Evolutionary conservation across 2,888 invertebrate genomes (phyloP), one percentile per base, ranked within the genome.

Genomic region (Andrena hattorfiana): DNA sequence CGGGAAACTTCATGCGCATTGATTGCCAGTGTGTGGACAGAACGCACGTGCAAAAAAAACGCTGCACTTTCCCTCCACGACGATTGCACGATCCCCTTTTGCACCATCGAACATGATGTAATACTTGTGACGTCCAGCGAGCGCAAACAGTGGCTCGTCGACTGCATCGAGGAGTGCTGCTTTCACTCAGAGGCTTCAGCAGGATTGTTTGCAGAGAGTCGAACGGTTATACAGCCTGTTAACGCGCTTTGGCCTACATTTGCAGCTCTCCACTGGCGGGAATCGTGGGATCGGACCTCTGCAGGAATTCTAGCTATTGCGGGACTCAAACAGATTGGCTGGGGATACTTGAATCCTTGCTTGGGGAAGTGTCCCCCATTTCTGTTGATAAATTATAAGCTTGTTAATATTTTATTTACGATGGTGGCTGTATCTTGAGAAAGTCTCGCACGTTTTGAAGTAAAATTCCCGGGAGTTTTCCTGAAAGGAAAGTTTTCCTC

Each of bases 11-110:
- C 7, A 16, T 56, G n/a, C 30, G 0, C n/a, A 51, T n/a, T 26
- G 54, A 13, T 42, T 64, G 60, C 23, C 13, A 49, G 28, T 13
- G 3, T n/a, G 8, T 13, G 35, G 49, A 23, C 48, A 20, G 59
- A 48, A 62, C 1, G 26, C 60, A 35, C 26, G 26, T 60, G 56
- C 23, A 23, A 30, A 16, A 42, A 42, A 56, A 28, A 67, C 30
- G 42, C n/a, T 8, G 51, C 8, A 72, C 76, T 83, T 83, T 83
- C 81, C 56, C 51, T 70, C 62, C 20, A 13, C 63, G 20, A 51
- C 16, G 62, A 71, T 70, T 74, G 56, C 42, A 26, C 54, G 81
- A 70, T 70, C 81, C 56, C 59, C 42, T 67, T 68, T 35, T 56
- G 2, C 48, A 23, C 20, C 48, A 62, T 54, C 8, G 13, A 59